Conservation (phyloP, 2,113 vertebrate species). For the Lepidothrix coronata region DNA sequence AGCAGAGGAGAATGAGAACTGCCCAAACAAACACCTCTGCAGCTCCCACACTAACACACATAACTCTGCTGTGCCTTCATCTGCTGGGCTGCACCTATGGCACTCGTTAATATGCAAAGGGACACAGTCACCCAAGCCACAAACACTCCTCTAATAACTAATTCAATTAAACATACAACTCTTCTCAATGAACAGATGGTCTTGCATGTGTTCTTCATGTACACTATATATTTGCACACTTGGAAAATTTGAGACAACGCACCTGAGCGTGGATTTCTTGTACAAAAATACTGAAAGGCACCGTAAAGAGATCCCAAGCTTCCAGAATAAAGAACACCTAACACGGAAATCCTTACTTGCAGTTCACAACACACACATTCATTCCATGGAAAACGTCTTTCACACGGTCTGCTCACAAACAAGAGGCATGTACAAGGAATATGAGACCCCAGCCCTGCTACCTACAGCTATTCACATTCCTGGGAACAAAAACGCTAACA, state of each 20-base stretch:
- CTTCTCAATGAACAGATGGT: neutral
- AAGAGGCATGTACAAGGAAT: neutral
- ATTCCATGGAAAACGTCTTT: neutral
- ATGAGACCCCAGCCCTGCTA: neutral
- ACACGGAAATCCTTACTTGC: neutral
- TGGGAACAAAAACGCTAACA: neutral
- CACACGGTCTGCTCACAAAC: neutral
- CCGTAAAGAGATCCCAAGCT: neutral
- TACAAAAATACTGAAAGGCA: neutral
- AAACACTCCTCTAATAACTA: neutral
- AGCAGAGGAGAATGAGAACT: neutral
- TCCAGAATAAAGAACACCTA: neutral
- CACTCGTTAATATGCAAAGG: neutral
- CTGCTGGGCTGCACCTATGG: neutral
- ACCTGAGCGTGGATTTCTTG: neutral
- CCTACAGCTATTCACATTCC: neutral
- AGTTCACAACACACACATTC: neutral
- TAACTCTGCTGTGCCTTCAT: neutral
- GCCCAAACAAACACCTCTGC: neutral
- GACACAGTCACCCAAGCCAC: neutral
- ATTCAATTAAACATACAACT: neutral
- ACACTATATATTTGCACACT: neutral
- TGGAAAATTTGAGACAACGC: neutral
- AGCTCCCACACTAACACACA: neutral
- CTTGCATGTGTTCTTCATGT: neutral